Evolutionary conservation across 2,113 vertebrate genomes (phyloP).

Genomic region (Thymallus thymallus): DNA sequence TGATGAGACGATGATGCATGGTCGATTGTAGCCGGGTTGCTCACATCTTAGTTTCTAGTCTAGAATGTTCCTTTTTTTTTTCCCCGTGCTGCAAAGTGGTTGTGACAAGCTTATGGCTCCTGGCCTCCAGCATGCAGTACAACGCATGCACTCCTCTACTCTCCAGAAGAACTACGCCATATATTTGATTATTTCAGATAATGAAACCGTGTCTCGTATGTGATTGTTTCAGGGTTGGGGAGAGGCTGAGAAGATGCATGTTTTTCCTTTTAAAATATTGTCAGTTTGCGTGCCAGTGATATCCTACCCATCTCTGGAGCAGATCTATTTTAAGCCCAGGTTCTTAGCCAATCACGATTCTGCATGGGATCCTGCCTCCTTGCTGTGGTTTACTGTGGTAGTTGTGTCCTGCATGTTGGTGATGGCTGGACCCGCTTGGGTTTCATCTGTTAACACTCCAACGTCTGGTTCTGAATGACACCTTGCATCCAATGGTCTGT

Average conservation of each 20-base stretch:
- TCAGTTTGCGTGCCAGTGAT: neutral
- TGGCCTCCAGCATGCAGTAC: slow-evolving; percentile 64
- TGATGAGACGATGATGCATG: slow-evolving; percentile 65
- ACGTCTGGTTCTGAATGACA: slow-evolving; percentile 55
- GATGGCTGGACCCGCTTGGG: too few species aligned
- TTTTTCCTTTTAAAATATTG: neutral
- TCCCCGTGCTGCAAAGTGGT: slow-evolving; percentile 56
- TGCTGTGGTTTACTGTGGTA: neutral
- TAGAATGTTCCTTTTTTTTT: slow-evolving; percentile 55
- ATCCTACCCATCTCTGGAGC: slow-evolving; percentile 28
- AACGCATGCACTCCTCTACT: slow-evolving; percentile 58
- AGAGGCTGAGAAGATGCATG: slow-evolving; percentile 11
- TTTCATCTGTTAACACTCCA: slow-evolving; percentile 42
- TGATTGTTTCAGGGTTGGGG: slow-evolving; percentile 8
- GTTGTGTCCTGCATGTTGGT: slow-evolving; percentile 57
- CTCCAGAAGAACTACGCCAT: neutral
- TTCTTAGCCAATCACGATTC: slow-evolving; percentile 23
- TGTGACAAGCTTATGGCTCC: slow-evolving; percentile 63
- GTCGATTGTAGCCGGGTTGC: slow-evolving; percentile 61
- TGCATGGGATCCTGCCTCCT: slow-evolving; percentile 66
- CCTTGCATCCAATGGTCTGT: too few species aligned
- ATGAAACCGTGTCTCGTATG: slow-evolving; percentile 40
- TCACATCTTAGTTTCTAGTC: slow-evolving; percentile 47
- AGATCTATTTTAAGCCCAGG: slow-evolving; percentile 45
- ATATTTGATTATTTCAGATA: neutral